Evolutionary conservation across 1,140 invertebrate species (phyloP).

Genomic region (Bombus turneri): DNA sequence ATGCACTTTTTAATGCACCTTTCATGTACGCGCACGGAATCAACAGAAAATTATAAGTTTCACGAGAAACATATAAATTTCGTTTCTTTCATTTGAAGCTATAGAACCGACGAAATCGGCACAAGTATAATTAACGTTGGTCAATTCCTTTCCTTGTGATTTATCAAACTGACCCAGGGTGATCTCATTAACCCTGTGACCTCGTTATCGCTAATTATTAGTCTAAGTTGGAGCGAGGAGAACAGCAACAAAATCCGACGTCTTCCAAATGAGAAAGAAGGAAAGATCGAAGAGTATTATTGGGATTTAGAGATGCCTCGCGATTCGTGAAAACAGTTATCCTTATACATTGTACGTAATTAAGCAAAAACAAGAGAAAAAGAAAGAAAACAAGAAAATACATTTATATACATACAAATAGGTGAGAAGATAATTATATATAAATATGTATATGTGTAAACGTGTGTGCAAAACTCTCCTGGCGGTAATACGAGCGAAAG

Average conservation of each 20-base stretch:
- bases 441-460: constrained; percentile 55
- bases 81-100: constrained; percentile 12
- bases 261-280: constrained; percentile 71
- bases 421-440: constrained; percentile 46
- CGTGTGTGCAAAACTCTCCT: constrained; percentile 53
- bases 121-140: constrained; percentile 47
- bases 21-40: neutral
- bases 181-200: constrained; percentile 19
- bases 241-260: constrained; percentile 77
- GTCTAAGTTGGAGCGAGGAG: constrained; percentile 61
- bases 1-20: neutral
- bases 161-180: constrained; percentile 38
- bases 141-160: constrained; percentile 57
- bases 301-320: constrained; percentile 54
- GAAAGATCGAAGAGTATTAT: constrained; percentile 50
- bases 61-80: neutral
- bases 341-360: constrained; percentile 60
- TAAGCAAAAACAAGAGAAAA: neutral
- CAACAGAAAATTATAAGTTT: neutral
- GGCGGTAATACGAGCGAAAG: constrained; percentile 14
- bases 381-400: constrained; percentile 50
- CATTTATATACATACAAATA: constrained; percentile 58
- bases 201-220: constrained; percentile 68
- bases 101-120: constrained; percentile 35
- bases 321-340: constrained; percentile 34